These are phyloP conservation scores for Osmerus eperlanus DNA, from an alignment of 2,113 vertebrate genomes.

Conservation along the genomic window DNA sequence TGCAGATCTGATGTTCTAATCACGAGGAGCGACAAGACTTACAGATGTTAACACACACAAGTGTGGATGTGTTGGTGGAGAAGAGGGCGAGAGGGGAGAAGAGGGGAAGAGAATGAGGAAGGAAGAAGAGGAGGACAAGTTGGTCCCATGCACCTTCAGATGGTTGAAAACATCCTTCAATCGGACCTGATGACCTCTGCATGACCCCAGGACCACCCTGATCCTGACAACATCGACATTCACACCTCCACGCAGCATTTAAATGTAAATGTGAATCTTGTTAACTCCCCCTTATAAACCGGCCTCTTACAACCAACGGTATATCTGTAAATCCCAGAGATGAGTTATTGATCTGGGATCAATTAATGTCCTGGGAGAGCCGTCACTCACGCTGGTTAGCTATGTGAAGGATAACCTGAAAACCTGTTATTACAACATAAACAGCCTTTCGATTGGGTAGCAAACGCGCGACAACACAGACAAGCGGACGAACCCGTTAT, in stretches of 20 bases:
- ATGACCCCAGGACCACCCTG: conserved; percentile 27
- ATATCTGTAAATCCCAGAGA: conserved; percentile 1
- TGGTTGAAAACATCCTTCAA: conserved; percentile 12
- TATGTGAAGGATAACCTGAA: not conserved
- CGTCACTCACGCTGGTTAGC: not conserved
- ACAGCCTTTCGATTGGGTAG: no score
- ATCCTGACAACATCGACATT: conserved; percentile 24
- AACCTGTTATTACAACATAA: no score
- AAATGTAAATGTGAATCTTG: not conserved
- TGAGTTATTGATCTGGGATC: conserved; percentile 13
- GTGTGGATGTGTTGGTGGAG: not conserved
- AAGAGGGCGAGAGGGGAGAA: not conserved
- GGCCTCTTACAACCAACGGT: not conserved
- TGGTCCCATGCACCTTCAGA: no score
- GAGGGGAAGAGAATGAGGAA: not conserved
- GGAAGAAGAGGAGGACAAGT: no score
- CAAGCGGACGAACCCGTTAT: no score
- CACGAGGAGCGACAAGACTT: not conserved
- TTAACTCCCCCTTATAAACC: not conserved
- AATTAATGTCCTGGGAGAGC: not conserved
- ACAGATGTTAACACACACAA: not conserved
- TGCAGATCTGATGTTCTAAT: not conserved
- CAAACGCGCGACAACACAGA: no score
- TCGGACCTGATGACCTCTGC: conserved; percentile 31
- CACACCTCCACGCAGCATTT: not conserved